phyloP scores from a whole-genome alignment of 2,113 vertebrate genomes.

The Cnemophilus loriae region DNA sequence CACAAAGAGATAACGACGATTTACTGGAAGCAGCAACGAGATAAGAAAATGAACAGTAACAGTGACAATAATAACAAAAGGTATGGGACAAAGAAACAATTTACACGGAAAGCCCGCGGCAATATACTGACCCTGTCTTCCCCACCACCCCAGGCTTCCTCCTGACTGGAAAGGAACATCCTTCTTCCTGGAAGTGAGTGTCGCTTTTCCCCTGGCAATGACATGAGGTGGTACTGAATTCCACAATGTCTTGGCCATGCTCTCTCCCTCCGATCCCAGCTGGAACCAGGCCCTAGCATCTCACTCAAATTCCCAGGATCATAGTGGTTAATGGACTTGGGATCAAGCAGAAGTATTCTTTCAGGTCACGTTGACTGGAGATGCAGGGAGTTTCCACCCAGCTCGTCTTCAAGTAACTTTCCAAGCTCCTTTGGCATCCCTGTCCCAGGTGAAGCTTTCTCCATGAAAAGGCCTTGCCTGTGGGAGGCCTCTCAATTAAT shows the following conservation, averaged over 20 bases:
- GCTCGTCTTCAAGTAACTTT: not conserved
- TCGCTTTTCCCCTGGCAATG: not conserved
- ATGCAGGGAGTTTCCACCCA: not conserved
- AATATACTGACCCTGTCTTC: fast-evolving
- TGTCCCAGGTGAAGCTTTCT: not conserved
- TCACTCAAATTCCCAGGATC: not conserved
- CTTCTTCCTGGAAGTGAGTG: not conserved
- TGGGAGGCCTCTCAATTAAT: not conserved
- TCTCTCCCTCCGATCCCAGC: not conserved
- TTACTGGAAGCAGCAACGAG: not conserved
- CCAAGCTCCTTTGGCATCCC: not conserved
- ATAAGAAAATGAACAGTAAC: not conserved
- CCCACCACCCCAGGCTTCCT: not conserved
- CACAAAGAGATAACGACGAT: not conserved
- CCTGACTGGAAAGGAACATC: not conserved
- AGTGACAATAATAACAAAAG: not conserved
- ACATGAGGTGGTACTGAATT: not conserved
- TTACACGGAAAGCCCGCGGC: not conserved
- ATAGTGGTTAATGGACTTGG: not conserved
- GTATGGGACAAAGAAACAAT: not conserved
- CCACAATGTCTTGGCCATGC: not conserved
- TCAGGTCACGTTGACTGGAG: not conserved
- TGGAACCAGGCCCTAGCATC: not conserved
- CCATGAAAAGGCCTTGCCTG: not conserved
- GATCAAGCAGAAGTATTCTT: not conserved